These are phyloP conservation scores for Drosophila rufa DNA, from an alignment of 1,140 invertebrate genomes.

Conservation along the genomic window DNA sequence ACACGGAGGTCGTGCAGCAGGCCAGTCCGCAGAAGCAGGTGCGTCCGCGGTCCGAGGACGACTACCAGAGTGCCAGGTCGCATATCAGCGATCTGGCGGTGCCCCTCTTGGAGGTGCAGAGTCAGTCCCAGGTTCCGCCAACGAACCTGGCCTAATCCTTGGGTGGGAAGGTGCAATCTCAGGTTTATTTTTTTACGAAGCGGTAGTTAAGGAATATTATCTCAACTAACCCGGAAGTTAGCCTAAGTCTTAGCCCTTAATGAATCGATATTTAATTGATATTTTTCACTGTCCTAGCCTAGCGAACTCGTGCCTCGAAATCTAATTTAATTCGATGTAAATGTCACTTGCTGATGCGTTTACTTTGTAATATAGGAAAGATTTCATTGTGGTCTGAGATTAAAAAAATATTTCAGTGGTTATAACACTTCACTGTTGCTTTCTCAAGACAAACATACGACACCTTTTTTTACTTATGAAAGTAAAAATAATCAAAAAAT, in stretches of 20 bases:
- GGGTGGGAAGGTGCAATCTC: slow-evolving; percentile 53
- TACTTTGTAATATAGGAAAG: too few species aligned
- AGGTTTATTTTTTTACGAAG: slow-evolving; percentile 74
- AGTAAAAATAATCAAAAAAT: too few species aligned
- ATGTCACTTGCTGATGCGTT: slow-evolving; percentile 15
- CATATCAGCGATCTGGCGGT: slow-evolving; percentile 69
- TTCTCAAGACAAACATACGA: not conserved
- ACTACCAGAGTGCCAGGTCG: slow-evolving; percentile 80
- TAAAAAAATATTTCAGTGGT: not conserved
- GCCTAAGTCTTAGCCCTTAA: slow-evolving; percentile 24
- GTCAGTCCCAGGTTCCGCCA: slow-evolving; percentile 22
- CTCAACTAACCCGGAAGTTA: slow-evolving; percentile 12
- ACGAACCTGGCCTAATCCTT: slow-evolving; percentile 45
- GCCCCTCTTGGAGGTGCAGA: slow-evolving; percentile 64
- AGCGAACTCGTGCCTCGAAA: slow-evolving; percentile 73
- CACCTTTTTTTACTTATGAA: too few species aligned
- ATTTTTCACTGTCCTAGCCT: slow-evolving; percentile 39
- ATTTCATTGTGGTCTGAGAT: slow-evolving; percentile 7
- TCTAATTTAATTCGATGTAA: slow-evolving; percentile 18
- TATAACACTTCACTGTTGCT: not conserved
- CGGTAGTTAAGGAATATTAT: slow-evolving; percentile 18
- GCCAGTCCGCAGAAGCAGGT: slow-evolving; percentile 45
- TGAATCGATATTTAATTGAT: slow-evolving; percentile 41
- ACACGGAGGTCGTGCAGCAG: slow-evolving; percentile 53
- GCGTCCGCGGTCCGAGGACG: slow-evolving; percentile 71